Percentiles rank a stretch among this genome's conserved stretches.
Evolutionary conservation across 2,113 vertebrate species (phyloP).

Genomic region (Plecturocebus donacophilus): DNA sequence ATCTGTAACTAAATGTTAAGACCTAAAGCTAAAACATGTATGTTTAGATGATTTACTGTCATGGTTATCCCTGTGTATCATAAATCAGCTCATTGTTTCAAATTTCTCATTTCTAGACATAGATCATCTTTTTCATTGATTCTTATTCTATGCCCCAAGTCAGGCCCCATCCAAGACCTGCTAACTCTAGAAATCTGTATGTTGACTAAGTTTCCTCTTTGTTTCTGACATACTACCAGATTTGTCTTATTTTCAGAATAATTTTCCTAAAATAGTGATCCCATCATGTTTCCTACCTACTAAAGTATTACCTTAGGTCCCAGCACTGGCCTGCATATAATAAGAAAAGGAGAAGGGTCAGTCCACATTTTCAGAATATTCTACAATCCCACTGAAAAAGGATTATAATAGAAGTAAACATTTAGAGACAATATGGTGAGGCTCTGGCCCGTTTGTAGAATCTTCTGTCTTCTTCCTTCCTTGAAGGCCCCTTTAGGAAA

Average conservation of each 20-base stretch:
- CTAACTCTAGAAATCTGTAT: background rate
- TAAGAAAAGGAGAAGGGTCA: background rate
- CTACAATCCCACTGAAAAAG: background rate
- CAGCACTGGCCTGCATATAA: background rate
- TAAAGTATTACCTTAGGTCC: background rate
- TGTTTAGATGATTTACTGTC: background rate
- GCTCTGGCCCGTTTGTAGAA: background rate
- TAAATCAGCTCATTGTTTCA: background rate
- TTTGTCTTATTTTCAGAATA: background rate
- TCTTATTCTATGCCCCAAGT: background rate
- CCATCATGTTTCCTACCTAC: background rate
- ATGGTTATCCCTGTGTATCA: background rate
- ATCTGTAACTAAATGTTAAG: background rate
- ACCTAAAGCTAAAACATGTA: background rate
- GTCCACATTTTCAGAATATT: background rate
- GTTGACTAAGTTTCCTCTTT: background rate
- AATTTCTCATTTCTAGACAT: background rate
- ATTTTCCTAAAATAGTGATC: background rate
- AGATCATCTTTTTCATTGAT: background rate
- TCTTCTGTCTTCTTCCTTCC: background rate
- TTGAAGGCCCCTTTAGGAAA: background rate
- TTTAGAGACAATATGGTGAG: background rate
- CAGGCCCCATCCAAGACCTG: background rate
- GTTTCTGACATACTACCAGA: background rate
- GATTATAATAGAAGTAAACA: background rate